These are phyloP conservation scores for Campaea margaritaria DNA, from an alignment of 2,888 invertebrate species.

Conservation along the genomic window DNA sequence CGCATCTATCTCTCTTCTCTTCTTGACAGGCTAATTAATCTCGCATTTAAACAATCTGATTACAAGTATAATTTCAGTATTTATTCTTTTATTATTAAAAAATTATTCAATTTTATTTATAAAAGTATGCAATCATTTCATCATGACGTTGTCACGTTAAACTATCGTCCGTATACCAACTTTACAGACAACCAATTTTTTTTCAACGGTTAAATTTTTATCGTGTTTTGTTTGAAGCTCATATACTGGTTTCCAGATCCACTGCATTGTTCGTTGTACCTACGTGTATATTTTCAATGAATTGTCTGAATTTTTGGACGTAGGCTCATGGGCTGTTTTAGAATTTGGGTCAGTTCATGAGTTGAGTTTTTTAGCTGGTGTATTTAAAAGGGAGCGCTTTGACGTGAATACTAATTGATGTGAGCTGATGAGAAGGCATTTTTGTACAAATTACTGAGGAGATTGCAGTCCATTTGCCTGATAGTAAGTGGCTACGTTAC, in stretches of 20 bases:
- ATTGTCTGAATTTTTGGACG: constrained; percentile 23
- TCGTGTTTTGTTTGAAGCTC: constrained; percentile 1
- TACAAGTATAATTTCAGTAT: too few relatives aligned
- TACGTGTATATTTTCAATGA: constrained; percentile 26
- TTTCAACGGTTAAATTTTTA: too few relatives aligned
- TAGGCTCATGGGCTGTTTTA: constrained; percentile 17
- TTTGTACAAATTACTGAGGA: neutral
- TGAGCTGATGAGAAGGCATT: neutral
- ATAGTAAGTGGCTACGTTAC: neutral
- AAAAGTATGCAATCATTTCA: too few relatives aligned
- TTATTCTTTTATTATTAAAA: too few relatives aligned
- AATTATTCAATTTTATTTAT: too few relatives aligned
- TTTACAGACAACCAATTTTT: too few relatives aligned
- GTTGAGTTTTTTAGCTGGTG: constrained; percentile 12
- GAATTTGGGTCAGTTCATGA: constrained; percentile 18
- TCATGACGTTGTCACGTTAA: too few relatives aligned
- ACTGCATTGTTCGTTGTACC: constrained; percentile 10
- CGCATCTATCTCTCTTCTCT: too few relatives aligned
- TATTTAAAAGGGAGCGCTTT: constrained; percentile 8
- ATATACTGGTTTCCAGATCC: constrained; percentile 5
- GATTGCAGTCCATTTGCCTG: neutral
- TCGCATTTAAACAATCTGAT: too few relatives aligned
- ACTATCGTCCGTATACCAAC: too few relatives aligned
- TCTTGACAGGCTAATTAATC: too few relatives aligned
- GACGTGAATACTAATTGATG: constrained; percentile 12